Conservation (phyloP, 2,113 vertebrate genomes). For the Sakesphorus luctuosus region DNA sequence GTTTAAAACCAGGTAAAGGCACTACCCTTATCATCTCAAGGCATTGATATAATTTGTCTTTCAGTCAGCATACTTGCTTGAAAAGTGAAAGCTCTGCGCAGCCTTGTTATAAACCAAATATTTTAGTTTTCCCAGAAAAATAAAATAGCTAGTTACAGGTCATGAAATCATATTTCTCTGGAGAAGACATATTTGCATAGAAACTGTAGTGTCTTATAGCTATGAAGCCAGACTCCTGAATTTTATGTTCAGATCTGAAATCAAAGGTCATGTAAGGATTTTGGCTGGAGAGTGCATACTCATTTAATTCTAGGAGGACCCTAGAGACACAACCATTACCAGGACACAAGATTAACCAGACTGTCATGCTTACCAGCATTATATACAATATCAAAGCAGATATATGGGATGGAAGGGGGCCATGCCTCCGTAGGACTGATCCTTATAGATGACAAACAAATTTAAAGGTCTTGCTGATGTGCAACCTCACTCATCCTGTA, state of each 20-base stretch:
- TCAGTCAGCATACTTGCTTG: background rate
- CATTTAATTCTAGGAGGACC: background rate
- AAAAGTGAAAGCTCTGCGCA: background rate
- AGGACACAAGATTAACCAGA: background rate
- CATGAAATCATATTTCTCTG: background rate
- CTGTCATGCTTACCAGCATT: background rate
- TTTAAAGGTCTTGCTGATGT: background rate
- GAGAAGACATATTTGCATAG: background rate
- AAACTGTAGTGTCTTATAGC: background rate
- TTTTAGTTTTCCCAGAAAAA: background rate
- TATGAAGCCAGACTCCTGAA: background rate
- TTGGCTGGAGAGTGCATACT: background rate
- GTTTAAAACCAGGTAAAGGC: background rate
- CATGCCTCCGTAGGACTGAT: background rate
- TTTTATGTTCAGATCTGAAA: background rate
- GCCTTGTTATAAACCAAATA: background rate
- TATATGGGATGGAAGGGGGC: background rate
- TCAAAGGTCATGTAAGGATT: background rate
- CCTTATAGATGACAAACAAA: background rate
- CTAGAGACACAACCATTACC: background rate
- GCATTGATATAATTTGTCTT: background rate
- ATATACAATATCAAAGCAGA: background rate
- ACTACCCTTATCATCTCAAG: background rate
- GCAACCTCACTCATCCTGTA: background rate
- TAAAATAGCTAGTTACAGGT: background rate